A percentile compares a stretch with the other conserved stretches of the same genome.
Evolutionary conservation across 2,113 vertebrate species (phyloP).

Genomic region (Nymphicus hollandicus): DNA sequence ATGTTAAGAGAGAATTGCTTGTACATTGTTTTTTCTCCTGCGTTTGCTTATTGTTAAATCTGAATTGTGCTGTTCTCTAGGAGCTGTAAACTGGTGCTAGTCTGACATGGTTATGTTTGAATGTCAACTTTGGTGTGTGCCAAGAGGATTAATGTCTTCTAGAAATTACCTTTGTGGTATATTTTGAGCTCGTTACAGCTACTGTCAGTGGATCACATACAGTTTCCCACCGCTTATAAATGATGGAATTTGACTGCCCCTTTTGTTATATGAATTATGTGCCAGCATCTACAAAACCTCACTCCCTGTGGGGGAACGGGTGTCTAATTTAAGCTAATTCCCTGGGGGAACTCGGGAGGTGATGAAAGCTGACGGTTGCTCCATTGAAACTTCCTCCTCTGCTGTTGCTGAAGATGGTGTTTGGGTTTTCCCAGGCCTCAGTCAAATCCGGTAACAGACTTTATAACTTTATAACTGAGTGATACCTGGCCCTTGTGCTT

Average conservation of each 20-base stretch:
- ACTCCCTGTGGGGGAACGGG: background rate
- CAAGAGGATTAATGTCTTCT: background rate
- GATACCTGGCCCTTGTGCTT: background rate
- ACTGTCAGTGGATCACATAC: background rate
- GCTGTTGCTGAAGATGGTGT: background rate
- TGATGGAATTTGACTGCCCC: background rate
- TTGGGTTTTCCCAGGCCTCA: background rate
- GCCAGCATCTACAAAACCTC: background rate
- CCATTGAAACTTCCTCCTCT: background rate
- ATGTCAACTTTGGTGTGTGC: background rate
- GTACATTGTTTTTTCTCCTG: background rate
- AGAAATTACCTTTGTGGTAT: background rate
- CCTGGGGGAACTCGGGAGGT: background rate
- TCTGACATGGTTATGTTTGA: background rate
- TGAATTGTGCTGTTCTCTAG: background rate
- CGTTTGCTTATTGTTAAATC: background rate
- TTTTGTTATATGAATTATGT: background rate
- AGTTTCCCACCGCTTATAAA: background rate
- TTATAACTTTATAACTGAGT: background rate
- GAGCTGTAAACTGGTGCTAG: background rate
- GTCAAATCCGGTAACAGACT: background rate
- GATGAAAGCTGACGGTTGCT: background rate
- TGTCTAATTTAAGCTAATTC: background rate
- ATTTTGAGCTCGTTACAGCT: background rate
- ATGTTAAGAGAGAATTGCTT: background rate